Conservation (phyloP, 1,140 invertebrate genomes). For the Megathymus violae region DNA sequence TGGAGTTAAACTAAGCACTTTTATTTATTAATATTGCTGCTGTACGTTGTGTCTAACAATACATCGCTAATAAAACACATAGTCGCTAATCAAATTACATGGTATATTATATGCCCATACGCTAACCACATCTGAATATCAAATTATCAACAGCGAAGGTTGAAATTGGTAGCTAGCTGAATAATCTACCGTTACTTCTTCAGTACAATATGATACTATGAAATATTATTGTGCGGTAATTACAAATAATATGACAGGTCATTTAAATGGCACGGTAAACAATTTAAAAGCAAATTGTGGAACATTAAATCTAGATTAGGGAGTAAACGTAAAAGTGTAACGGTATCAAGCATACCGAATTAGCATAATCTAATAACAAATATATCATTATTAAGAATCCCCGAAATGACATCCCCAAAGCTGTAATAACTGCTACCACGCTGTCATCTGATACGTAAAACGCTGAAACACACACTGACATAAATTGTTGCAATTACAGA, state of each 20-base stretch:
- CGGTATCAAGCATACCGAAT: background rate
- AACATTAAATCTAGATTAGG: background rate
- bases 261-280: background rate
- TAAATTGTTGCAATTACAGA: conserved; percentile 17
- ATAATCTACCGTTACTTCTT: background rate
- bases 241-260: background rate
- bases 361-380: conserved; percentile 9
- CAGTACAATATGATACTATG: background rate
- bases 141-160: background rate
- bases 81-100: background rate
- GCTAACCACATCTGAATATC: background rate
- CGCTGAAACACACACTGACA: conserved; percentile 19
- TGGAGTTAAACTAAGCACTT: too few species aligned
- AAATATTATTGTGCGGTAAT: background rate
- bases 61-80: background rate
- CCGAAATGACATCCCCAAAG: conserved; percentile 3
- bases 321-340: background rate
- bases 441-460: conserved; percentile 2
- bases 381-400: background rate
- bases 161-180: background rate
- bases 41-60: background rate
- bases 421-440: conserved; percentile 9
- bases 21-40: background rate
- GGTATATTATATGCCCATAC: background rate
- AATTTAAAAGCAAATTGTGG: background rate